Percentiles rank a stretch among this genome's conserved stretches.
phyloP scores from a whole-genome alignment of 2,113 vertebrate genomes.

The Rhadina sibilatrix region DNA sequence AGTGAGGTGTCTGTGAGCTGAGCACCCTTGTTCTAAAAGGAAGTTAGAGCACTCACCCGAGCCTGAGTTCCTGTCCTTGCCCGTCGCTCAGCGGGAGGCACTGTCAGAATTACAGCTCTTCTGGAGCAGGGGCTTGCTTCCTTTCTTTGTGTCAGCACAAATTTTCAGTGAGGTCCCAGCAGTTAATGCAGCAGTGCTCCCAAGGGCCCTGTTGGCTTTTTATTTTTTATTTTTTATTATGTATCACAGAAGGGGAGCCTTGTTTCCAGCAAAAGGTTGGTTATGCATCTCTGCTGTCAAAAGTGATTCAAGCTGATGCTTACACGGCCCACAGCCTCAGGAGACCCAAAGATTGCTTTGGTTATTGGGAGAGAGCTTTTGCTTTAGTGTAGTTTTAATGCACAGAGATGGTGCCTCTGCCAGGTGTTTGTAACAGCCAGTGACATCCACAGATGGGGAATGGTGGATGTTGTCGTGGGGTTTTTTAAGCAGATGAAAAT shows the following conservation, averaged over 20 bases:
- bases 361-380: neutral
- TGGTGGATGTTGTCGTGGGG: neutral
- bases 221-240: neutral
- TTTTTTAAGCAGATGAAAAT: neutral
- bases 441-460: neutral
- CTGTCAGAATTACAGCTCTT: neutral
- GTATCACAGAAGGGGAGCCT: neutral
- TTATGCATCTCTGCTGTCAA: neutral
- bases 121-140: neutral
- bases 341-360: neutral
- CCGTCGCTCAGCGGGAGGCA: neutral
- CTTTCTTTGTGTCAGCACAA: neutral
- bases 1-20: neutral
- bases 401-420: neutral
- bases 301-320: neutral
- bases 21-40: neutral
- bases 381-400: neutral
- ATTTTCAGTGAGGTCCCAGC: neutral
- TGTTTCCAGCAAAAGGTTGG: neutral
- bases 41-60: neutral
- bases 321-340: neutral
- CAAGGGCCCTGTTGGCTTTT: neutral
- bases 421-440: neutral
- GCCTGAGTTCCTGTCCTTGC: fast-evolving
- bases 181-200: neutral